These are phyloP conservation scores for Tetropium fuscum DNA, from an alignment of 2,888 invertebrate genomes.

Conservation along the genomic window DNA sequence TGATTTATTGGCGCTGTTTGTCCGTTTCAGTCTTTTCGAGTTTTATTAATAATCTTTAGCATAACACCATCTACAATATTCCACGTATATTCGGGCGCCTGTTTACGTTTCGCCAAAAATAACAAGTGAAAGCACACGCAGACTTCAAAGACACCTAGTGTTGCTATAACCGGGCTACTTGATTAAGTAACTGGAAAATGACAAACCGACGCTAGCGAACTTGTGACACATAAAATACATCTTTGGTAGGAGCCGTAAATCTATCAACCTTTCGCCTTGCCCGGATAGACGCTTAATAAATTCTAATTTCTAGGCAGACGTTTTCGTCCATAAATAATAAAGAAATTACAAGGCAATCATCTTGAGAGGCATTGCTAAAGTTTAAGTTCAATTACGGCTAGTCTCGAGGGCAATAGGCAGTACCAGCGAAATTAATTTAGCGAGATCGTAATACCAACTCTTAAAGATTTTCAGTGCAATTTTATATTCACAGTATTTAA, in stretches of 20 bases:
- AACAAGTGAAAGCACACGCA: slow-evolving; percentile 3
- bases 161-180: slow-evolving; percentile 19
- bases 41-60: no score
- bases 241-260: slow-evolving; percentile 5
- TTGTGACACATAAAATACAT: background rate
- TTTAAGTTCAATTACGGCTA: background rate
- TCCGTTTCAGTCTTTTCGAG: no score
- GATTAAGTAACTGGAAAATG: slow-evolving; percentile 20
- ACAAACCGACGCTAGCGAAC: slow-evolving; percentile 1
- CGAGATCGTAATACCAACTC: no score
- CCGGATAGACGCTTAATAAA: slow-evolving; percentile 7
- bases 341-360: slow-evolving; percentile 2
- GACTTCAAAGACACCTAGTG: slow-evolving; percentile 22
- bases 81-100: no score
- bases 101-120: slow-evolving; percentile 14
- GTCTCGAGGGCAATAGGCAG: background rate
- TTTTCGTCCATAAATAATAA: slow-evolving; percentile 11
- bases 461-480: no score
- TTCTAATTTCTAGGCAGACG: background rate
- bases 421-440: background rate
- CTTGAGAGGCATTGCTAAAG: slow-evolving; percentile 3
- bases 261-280: slow-evolving; percentile 5
- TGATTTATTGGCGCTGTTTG: no score
- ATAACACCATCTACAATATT: no score
- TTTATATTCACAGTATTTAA: no score